Conservation (phyloP, 2,797 vertebrate species). For the Rhynchonycteris naso region DNA sequence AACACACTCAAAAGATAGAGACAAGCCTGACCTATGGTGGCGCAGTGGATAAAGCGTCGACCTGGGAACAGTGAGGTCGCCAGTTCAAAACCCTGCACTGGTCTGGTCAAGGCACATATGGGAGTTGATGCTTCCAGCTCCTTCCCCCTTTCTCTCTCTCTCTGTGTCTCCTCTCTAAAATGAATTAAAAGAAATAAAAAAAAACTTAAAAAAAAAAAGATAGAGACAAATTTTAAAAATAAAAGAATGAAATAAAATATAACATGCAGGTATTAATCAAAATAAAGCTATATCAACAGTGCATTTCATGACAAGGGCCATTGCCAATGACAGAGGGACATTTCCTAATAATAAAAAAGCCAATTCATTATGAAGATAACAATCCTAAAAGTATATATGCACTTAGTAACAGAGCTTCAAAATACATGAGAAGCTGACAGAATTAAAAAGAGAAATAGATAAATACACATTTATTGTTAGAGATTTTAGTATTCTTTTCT, state of each 20-base stretch:
- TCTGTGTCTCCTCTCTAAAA: too few relatives aligned
- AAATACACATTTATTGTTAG: background rate
- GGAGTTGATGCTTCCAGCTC: too few relatives aligned
- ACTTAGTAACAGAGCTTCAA: background rate
- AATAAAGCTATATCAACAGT: background rate
- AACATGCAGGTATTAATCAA: background rate
- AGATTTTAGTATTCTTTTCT: background rate
- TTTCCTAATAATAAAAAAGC: background rate
- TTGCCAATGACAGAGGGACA: background rate
- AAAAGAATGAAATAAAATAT: slow-evolving; percentile 5
- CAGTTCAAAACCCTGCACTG: too few relatives aligned
- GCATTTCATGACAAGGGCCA: background rate
- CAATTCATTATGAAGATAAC: background rate
- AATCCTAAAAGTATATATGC: background rate
- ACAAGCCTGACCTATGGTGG: too few relatives aligned
- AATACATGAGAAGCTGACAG: background rate
- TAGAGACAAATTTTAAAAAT: background rate
- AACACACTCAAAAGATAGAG: background rate
- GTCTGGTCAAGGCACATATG: too few relatives aligned
- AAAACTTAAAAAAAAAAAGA: too few relatives aligned
- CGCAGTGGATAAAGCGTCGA: too few relatives aligned
- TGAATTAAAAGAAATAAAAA: too few relatives aligned
- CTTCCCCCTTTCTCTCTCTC: too few relatives aligned
- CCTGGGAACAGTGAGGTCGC: too few relatives aligned
- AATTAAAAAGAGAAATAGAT: background rate